phyloP scores from a whole-genome alignment of 35 echinoderm and acorn worm species.

The Chiridota heheva region DNA sequence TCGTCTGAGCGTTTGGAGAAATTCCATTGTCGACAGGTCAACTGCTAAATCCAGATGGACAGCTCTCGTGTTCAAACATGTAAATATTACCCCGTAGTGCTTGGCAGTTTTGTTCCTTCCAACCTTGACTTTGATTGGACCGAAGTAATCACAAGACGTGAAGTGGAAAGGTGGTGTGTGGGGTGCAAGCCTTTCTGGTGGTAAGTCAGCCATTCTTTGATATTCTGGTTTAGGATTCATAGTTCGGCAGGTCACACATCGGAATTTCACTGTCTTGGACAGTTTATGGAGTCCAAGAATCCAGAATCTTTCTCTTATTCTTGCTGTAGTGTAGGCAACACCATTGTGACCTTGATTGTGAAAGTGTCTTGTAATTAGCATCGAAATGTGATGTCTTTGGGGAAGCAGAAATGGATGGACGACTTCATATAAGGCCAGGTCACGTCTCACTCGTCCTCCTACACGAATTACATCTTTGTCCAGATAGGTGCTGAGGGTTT shows the following conservation, averaged over 20 bases:
- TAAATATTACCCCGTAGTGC: slow-evolving; percentile 67
- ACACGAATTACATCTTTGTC: slow-evolving; percentile 54
- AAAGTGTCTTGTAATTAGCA: slow-evolving; percentile 35
- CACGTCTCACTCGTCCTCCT: slow-evolving; percentile 33
- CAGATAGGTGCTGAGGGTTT: slow-evolving; percentile 55
- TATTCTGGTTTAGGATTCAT: slow-evolving; percentile 21
- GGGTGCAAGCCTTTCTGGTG: slow-evolving; percentile 38
- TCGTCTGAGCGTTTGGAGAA: slow-evolving; percentile 47
- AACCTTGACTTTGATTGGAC: slow-evolving; percentile 47
- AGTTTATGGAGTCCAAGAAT: slow-evolving; percentile 46
- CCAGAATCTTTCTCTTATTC: slow-evolving; percentile 46
- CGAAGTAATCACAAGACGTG: slow-evolving; percentile 72
- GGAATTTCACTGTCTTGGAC: slow-evolving; percentile 30
- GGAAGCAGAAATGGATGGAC: slow-evolving; percentile 55
- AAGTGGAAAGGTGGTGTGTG: slow-evolving; percentile 54
- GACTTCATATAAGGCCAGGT: slow-evolving; percentile 28
- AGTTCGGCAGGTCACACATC: slow-evolving; percentile 6
- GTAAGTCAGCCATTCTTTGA: slow-evolving; percentile 60
- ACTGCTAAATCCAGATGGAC: slow-evolving; percentile 60
- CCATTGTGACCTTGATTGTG: slow-evolving; percentile 53
- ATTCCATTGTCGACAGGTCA: slow-evolving; percentile 61
- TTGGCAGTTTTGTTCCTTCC: slow-evolving; percentile 55
- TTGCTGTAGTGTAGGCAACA: slow-evolving; percentile 48
- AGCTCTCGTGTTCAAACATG: slow-evolving; percentile 70
- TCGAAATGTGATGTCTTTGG: slow-evolving; percentile 32